Base-by-base conservation (phyloP, 2,113 vertebrate species). In the Ctenodactylus gundi region DNA sequence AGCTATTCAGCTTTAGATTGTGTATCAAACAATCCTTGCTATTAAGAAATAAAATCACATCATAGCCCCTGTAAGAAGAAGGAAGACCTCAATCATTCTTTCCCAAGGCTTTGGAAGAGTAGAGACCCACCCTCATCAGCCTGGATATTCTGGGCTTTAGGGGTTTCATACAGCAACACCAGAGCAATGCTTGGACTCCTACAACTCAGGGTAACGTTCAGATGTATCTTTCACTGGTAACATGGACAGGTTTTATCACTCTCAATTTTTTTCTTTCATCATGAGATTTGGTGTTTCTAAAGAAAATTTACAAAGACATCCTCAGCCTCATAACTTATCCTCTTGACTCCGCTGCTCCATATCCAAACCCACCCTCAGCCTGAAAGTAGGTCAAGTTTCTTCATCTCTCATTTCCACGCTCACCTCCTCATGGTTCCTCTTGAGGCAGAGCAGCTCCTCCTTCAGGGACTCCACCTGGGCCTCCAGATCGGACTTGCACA, bases 381-480 rank as follows among this genome's bases (percentile, higher is more conserved):
- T 21, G 18, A 68, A 14, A 7, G 39, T 41, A 55, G 62, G 6
- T 27, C 13, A 12, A 34, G 14, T 44, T 67, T 70, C 41, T 87
- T 58, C 67, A 46, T 31, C 20, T 70, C 65, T 76, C 36, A 39
- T 83, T 72, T 41, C 44, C 10, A n/a, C 55, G 3, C 95, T 96
- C 72, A 98, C 98, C 98, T 98, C 81, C 27, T 98, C 97, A 0
- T 98, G 98, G 49, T 95, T 97, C 46, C 94, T 97, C 96, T 94
- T 97, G n/a, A 98, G 95, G 4, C 86, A 93, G 2, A 81, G 36
- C 36, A 97, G 93, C 83, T 98, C 98, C 55, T 98, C 95, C 34
- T 92, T 96, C 77, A 98, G 95, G 14, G 88, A 80, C 57, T 97
- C 96, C 68, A 98, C 93, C 90, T 98, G 98, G 0, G 90, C 83